A percentile compares a stretch with the other conserved stretches of the same genome.
phyloP scores from a whole-genome alignment of 2,797 vertebrate genomes.

The Salmo trutta region DNA sequence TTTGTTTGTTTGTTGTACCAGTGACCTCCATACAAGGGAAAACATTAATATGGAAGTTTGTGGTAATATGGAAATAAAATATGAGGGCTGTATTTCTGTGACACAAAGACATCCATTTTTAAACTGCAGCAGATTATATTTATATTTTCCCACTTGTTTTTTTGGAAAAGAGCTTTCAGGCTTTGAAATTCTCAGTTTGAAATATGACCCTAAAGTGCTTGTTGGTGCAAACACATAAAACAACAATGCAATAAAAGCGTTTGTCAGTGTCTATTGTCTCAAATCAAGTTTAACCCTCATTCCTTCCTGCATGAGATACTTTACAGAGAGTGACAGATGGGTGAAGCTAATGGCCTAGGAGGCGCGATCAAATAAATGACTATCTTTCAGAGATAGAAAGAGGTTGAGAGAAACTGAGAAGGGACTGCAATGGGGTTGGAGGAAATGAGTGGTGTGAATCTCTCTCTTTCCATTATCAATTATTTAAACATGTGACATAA shows the following conservation, averaged over 20 bases:
- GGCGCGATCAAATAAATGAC: constrained; percentile 8
- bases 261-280: neutral
- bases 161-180: neutral
- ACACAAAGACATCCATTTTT: neutral
- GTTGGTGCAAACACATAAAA: neutral
- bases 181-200: neutral
- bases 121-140: neutral
- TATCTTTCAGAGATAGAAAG: neutral
- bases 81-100: neutral
- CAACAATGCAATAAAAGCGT: neutral
- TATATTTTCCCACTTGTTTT: neutral
- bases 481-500: constrained; percentile 2
- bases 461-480: neutral
- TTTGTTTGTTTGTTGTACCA: neutral
- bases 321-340: neutral
- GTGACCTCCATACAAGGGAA: neutral
- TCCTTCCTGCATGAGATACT: neutral
- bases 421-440: neutral
- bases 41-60: neutral
- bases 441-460: neutral
- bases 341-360: neutral
- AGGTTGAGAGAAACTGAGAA: neutral
- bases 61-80: neutral
- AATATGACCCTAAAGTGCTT: neutral
- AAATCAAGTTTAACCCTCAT: constrained; percentile 8